Conservation (phyloP, 2,888 invertebrate genomes). For the Salticus scenicus region DNA sequence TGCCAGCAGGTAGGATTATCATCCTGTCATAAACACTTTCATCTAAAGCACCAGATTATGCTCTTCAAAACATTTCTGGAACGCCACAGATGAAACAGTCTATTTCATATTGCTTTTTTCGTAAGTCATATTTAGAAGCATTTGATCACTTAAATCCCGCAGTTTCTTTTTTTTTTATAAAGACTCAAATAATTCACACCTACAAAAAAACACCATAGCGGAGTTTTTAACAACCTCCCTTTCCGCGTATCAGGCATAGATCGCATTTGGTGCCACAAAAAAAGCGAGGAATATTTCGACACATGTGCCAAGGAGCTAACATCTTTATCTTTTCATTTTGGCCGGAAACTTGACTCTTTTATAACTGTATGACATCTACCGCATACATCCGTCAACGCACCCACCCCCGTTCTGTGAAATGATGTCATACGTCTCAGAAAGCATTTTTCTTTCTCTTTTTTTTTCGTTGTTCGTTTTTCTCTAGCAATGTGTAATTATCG, state of each 20-base stretch:
- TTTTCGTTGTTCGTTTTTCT: constrained; percentile 2
- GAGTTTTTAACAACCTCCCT: neutral
- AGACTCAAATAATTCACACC: neutral
- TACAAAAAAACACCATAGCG: neutral
- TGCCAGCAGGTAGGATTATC: no score
- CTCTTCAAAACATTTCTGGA: no score
- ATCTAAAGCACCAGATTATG: no score
- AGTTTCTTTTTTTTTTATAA: no score
- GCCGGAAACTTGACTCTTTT: constrained; percentile 55
- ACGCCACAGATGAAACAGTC: no score
- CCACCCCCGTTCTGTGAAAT: constrained; percentile 31
- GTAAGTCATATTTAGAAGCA: no score
- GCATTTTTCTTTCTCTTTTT: neutral
- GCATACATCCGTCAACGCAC: constrained; percentile 38
- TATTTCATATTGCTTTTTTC: no score
- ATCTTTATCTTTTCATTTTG: constrained; percentile 39
- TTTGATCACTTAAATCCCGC: no score
- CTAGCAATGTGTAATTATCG: constrained; percentile 37
- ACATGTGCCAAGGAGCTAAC: constrained; percentile 19
- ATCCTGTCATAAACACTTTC: no score
- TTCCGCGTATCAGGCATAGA: neutral
- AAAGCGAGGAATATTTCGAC: neutral
- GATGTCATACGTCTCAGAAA: constrained; percentile 12
- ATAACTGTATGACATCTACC: constrained; percentile 26
- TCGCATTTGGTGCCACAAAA: no score